Conservation (phyloP, 2,888 invertebrate species). For the Oxytorus armatus region DNA sequence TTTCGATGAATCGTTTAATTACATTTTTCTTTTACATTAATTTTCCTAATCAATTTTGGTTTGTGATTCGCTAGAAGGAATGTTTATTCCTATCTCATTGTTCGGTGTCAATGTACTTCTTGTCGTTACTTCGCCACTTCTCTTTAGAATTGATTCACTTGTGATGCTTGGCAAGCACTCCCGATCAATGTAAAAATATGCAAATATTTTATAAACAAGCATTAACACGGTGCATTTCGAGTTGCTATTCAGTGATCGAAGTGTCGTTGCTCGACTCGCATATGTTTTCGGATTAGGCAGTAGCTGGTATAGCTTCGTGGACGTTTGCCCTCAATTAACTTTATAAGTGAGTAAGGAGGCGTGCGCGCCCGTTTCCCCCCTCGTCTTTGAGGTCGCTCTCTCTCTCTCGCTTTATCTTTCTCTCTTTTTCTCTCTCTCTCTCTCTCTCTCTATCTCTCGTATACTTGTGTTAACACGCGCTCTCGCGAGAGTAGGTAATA, state of each 20-base stretch:
- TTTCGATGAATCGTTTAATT: too few species aligned
- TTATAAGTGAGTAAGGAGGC: constrained; percentile 84
- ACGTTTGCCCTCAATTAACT: constrained; percentile 85
- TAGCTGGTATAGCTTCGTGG: constrained; percentile 78
- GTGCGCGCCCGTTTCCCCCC: constrained; percentile 78
- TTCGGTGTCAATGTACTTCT: too few species aligned
- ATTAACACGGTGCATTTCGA: constrained; percentile 30
- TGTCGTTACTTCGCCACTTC: not conserved
- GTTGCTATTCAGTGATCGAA: constrained; percentile 45
- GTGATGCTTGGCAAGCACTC: not conserved
- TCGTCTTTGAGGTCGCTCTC: constrained; percentile 63
- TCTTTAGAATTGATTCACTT: not conserved
- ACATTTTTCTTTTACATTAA: too few species aligned
- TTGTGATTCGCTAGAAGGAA: too few species aligned
- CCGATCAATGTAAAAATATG: constrained; percentile 15
- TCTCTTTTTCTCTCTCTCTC: constrained; percentile 36
- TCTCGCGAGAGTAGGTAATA: constrained; percentile 60
- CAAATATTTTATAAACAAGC: constrained; percentile 34
- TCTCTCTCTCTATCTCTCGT: constrained; percentile 18
- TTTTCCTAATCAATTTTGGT: too few species aligned
- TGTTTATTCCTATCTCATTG: too few species aligned
- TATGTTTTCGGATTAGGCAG: constrained; percentile 82
- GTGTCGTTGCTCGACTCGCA: constrained; percentile 63
- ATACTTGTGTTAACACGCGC: constrained; percentile 56
- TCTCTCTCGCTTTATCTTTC: constrained; percentile 43